phyloP scores from a whole-genome alignment of 2,888 invertebrate genomes.

The Beris morrisii region DNA sequence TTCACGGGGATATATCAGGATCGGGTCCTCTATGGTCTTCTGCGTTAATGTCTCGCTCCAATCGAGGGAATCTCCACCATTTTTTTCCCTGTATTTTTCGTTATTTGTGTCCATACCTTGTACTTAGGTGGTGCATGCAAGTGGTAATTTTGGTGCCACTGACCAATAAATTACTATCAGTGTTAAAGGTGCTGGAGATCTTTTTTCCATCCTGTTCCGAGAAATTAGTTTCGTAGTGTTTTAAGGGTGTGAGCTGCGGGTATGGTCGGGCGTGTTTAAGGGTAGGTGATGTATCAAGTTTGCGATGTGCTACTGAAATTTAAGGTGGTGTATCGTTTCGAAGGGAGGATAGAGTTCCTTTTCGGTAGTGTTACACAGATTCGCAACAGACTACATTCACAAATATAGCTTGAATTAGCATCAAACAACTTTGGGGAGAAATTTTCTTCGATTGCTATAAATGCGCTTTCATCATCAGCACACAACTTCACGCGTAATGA shows the following conservation, averaged over 20 bases:
- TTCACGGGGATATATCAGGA: slow-evolving; percentile 38
- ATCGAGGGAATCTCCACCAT: neutral
- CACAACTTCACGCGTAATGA: no score
- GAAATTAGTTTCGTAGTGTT: neutral
- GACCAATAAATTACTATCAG: slow-evolving; percentile 28
- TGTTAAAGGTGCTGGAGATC: neutral
- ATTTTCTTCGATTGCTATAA: no score
- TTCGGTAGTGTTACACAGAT: no score
- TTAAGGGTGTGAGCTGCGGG: neutral
- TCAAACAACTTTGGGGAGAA: no score
- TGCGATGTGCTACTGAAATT: no score
- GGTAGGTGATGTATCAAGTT: no score
- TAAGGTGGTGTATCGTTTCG: no score
- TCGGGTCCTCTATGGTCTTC: slow-evolving; percentile 20
- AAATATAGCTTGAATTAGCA: no score
- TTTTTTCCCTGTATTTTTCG: slow-evolving; percentile 14
- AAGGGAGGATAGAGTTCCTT: no score
- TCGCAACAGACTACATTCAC: no score
- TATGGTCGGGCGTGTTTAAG: no score
- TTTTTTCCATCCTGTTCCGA: slow-evolving; percentile 4
- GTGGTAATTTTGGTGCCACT: slow-evolving; percentile 25
- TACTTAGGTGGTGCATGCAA: slow-evolving; percentile 18
- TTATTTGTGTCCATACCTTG: slow-evolving; percentile 20
- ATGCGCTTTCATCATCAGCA: no score
- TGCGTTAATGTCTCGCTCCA: slow-evolving; percentile 28